Evolutionary conservation across 2,797 vertebrate genomes (phyloP).

Genomic region (Florisuga fusca): DNA sequence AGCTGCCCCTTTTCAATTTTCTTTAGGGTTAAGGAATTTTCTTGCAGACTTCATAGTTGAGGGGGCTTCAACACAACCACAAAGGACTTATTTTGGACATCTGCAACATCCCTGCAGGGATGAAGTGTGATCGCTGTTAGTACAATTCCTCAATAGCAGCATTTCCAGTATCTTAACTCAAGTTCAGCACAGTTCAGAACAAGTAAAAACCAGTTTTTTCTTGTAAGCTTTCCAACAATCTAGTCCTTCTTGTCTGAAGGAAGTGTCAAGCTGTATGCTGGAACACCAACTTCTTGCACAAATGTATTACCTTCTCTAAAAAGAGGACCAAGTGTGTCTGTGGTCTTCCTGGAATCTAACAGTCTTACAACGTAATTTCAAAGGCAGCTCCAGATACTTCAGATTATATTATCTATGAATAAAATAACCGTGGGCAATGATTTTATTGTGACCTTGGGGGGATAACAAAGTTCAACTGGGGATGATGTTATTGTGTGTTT

Average conservation of each 20-base stretch:
- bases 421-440: neutral
- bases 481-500: neutral
- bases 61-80: neutral
- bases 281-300: neutral
- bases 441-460: slow-evolving; percentile 14
- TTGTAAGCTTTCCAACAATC: neutral
- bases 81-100: neutral
- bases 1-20: neutral
- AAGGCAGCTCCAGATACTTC: neutral
- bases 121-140: neutral
- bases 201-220: neutral
- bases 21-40: neutral
- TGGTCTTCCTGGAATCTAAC: neutral
- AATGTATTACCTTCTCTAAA: neutral
- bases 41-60: neutral
- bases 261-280: neutral
- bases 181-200: neutral
- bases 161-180: neutral
- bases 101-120: neutral
- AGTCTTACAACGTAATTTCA: neutral
- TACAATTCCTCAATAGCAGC: neutral
- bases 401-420: neutral
- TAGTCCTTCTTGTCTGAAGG: neutral
- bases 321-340: neutral
- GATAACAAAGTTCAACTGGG: neutral